A percentile compares a stretch with the other conserved stretches of the same genome.
Conservation (phyloP, 1,140 invertebrate genomes). For the Leguminivora glycinivorella region DNA sequence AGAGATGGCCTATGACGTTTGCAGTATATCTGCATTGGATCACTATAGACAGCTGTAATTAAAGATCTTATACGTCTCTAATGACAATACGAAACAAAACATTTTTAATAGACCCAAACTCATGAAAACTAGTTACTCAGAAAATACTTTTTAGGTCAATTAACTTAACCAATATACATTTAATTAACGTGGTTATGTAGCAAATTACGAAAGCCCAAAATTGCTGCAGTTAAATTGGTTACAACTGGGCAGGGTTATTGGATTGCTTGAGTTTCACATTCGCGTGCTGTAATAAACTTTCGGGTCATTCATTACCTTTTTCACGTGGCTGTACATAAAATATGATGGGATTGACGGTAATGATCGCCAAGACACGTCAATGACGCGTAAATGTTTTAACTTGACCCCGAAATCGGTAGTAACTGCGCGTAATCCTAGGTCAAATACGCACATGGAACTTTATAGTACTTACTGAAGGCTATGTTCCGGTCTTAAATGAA, state of each 20-base stretch:
- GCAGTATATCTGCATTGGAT: too few relatives aligned
- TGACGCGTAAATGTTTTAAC: neutral
- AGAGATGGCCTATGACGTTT: too few relatives aligned
- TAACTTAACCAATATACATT: neutral
- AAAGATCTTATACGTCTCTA: too few relatives aligned
- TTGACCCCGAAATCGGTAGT: neutral
- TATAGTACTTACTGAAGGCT: too few relatives aligned
- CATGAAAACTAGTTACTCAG: neutral
- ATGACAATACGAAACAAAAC: too few relatives aligned
- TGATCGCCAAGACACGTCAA: neutral
- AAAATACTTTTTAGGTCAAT: neutral
- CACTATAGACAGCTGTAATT: too few relatives aligned
- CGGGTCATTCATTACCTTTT: constrained; percentile 1
- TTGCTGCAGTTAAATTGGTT: neutral
- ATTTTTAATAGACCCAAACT: neutral
- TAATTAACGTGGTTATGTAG: neutral
- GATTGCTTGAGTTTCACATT: neutral
- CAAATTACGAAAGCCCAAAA: constrained; percentile 4
- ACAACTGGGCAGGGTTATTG: neutral
- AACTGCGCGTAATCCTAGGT: neutral
- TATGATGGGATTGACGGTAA: neutral
- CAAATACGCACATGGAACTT: too few relatives aligned
- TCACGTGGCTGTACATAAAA: neutral
- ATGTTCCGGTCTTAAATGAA: too few relatives aligned
- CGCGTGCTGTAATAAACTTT: neutral